Evolutionary conservation across 2,797 vertebrate genomes (phyloP).

Genomic region (Babyrousa celebensis): DNA sequence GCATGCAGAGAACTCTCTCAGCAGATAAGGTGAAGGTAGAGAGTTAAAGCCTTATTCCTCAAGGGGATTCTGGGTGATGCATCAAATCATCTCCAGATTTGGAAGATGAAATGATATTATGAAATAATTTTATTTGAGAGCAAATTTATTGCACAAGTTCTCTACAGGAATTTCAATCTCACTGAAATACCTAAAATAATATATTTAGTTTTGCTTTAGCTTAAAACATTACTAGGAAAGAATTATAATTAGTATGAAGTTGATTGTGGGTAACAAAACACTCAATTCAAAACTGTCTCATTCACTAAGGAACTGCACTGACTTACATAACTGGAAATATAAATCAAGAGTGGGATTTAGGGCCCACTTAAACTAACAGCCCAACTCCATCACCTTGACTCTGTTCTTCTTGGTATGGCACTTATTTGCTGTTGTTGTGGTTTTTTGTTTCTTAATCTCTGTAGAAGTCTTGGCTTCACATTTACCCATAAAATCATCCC

Average conservation of each 20-base stretch:
- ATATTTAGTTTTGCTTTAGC: neutral
- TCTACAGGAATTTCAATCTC: neutral
- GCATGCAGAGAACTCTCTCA: neutral
- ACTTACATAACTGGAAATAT: neutral
- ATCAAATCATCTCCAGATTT: neutral
- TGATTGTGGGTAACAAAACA: neutral
- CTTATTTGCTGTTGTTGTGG: neutral
- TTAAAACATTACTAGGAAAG: neutral
- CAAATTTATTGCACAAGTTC: neutral
- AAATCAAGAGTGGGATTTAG: neutral
- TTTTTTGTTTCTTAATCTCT: neutral
- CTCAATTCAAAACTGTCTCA: neutral
- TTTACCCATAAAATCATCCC: neutral
- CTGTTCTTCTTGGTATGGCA: neutral
- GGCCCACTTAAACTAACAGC: neutral
- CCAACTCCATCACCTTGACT: neutral
- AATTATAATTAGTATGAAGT: neutral
- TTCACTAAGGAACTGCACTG: neutral
- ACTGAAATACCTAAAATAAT: neutral
- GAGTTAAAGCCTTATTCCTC: neutral
- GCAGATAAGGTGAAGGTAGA: neutral
- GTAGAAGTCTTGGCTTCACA: neutral
- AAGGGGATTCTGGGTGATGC: neutral
- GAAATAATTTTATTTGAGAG: neutral
- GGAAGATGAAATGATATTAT: neutral